A percentile compares a stretch with the other conserved stretches of the same genome.
These are phyloP conservation scores for Mohoua ochrocephala DNA, from an alignment of 2,113 vertebrate species.

Conservation along the genomic window DNA sequence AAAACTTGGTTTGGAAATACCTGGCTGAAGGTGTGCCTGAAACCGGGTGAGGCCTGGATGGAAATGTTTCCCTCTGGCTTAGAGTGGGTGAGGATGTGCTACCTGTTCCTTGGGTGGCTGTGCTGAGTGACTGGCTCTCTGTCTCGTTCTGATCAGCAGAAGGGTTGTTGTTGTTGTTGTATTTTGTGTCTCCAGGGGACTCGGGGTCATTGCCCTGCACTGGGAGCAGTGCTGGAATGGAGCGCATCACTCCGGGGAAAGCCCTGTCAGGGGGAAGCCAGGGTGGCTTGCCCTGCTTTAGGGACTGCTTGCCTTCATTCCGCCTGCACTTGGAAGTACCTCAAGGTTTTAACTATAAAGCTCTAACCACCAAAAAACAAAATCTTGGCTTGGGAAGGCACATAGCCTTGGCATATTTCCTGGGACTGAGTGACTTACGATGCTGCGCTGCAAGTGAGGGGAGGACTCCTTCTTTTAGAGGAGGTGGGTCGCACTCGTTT, in stretches of 20 bases:
- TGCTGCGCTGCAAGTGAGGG: background rate
- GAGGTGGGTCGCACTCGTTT: background rate
- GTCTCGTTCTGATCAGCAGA: background rate
- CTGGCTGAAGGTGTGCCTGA: background rate
- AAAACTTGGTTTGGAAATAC: background rate
- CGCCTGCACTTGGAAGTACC: background rate
- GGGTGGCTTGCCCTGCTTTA: background rate
- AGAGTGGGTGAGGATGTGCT: background rate
- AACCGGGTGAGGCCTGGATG: background rate
- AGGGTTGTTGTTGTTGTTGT: background rate
- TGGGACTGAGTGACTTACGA: background rate
- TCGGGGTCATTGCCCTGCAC: rapidly evolving
- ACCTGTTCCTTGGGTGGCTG: rapidly evolving
- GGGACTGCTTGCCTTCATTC: background rate
- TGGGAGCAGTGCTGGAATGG: background rate
- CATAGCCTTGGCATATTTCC: background rate
- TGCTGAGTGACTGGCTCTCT: background rate
- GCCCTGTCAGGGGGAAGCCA: background rate
- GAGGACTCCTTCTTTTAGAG: background rate
- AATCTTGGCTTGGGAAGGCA: constrained; percentile 4
- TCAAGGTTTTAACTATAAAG: background rate
- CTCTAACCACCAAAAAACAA: background rate
- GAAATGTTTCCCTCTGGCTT: rapidly evolving
- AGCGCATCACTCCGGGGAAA: background rate
- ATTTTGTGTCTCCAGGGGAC: background rate